Evolutionary conservation across 1,140 invertebrate genomes (phyloP).

Genomic region (Drusus annulatus): DNA sequence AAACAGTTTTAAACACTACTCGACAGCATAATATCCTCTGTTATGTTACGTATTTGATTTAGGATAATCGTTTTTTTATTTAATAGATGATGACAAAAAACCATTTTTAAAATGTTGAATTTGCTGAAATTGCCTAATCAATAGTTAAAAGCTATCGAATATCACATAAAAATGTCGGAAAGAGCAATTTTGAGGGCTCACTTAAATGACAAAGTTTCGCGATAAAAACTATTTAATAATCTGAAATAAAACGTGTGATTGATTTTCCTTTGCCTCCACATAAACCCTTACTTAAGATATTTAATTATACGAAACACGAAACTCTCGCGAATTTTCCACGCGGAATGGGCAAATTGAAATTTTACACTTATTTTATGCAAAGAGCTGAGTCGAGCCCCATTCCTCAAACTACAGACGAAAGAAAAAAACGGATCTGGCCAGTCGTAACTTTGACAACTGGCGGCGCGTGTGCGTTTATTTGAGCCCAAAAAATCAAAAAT

Average conservation of each 20-base stretch:
- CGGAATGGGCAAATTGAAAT: constrained; percentile 32
- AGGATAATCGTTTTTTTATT: too few relatives aligned
- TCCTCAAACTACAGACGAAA: neutral
- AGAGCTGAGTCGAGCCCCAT: neutral
- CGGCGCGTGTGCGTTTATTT: too few relatives aligned
- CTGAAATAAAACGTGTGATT: constrained; percentile 30
- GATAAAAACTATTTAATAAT: constrained; percentile 6
- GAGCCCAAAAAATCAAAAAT: too few relatives aligned
- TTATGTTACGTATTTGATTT: too few relatives aligned
- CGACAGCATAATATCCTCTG: too few relatives aligned
- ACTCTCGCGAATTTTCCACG: constrained; percentile 20
- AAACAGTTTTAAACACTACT: too few relatives aligned
- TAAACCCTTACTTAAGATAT: constrained; percentile 3
- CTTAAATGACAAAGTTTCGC: constrained; percentile 9
- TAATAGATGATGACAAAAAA: too few relatives aligned
- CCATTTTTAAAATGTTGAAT: too few relatives aligned
- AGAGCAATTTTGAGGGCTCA: neutral
- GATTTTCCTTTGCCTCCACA: constrained; percentile 12
- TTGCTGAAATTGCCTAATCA: too few relatives aligned
- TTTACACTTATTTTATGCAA: constrained; percentile 38
- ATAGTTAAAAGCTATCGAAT: neutral
- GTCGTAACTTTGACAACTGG: too few relatives aligned
- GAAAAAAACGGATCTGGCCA: too few relatives aligned
- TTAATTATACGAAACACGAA: constrained; percentile 29
- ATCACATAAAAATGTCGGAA: constrained; percentile 1